Conservation (phyloP, 2,797 vertebrate genomes). For the Coregonus suidteri region DNA sequence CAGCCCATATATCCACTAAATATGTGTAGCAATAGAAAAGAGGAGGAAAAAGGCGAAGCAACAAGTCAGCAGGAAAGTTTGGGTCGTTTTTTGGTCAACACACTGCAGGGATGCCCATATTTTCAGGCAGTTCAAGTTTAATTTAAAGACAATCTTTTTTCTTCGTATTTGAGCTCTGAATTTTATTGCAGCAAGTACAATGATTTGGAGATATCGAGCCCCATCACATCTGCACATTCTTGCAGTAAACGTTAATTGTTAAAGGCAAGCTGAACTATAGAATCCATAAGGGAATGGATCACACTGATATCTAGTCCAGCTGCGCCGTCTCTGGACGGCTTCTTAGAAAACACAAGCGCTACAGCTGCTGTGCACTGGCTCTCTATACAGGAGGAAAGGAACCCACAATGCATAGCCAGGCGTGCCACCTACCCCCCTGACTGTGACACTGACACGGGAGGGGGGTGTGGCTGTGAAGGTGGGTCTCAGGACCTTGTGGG, state of each 20-base stretch:
- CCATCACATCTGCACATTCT: neutral
- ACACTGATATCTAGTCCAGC: conserved; percentile 21
- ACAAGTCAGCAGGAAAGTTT: conserved; percentile 79
- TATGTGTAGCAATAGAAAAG: conserved; percentile 85
- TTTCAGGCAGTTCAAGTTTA: neutral
- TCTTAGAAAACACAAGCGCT: conserved; percentile 60
- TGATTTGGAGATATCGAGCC: neutral
- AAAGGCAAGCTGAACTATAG: conserved; percentile 18
- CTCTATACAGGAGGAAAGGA: conserved; percentile 48
- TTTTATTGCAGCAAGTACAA: neutral
- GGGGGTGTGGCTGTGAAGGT: conserved; percentile 23
- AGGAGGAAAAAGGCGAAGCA: conserved; percentile 72
- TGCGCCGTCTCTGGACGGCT: conserved; percentile 37
- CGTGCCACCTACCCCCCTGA: conserved; percentile 46
- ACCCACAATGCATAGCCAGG: conserved; percentile 55
- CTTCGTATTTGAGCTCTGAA: neutral
- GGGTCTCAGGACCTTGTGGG: conserved; percentile 22
- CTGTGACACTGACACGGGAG: conserved; percentile 42
- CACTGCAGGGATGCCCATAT: conserved; percentile 9
- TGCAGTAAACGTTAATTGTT: conserved; percentile 8
- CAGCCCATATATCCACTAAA: conserved; percentile 99
- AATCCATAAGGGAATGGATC: conserved; percentile 30
- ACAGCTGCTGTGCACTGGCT: conserved; percentile 50
- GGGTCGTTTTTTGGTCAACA: conserved; percentile 32
- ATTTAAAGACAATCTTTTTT: neutral